Evolutionary conservation across 2,797 vertebrate species (phyloP).

Genomic region (Sebastolobus altivelis): DNA sequence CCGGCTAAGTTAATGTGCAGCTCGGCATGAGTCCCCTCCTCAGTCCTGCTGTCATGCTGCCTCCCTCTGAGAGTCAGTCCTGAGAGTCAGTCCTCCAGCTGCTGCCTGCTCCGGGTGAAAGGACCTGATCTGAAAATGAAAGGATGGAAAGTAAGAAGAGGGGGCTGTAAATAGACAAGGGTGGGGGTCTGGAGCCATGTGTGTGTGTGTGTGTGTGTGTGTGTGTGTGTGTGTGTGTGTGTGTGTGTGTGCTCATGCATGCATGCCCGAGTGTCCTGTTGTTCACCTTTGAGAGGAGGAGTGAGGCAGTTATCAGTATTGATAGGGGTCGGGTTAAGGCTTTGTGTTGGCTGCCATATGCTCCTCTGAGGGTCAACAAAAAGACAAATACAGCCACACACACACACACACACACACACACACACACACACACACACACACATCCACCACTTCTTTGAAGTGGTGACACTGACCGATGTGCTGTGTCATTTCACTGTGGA

Average conservation of each 20-base stretch:
- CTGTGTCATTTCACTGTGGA: conserved; percentile 2
- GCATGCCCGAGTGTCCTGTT: conserved; percentile 53
- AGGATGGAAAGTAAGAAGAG: conserved; percentile 47
- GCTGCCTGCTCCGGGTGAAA: conserved; percentile 69
- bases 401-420: conserved; percentile 23
- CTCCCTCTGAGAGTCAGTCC: conserved; percentile 48
- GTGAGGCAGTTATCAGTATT: conserved; percentile 51
- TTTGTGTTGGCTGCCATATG: conserved; percentile 80
- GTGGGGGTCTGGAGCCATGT: conserved; percentile 13
- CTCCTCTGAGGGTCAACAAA: conserved; percentile 61
- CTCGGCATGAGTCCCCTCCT: conserved; percentile 26
- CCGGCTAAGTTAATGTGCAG: conserved; percentile 36
- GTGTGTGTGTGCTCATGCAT: background rate
- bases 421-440: background rate
- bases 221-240: conserved; percentile 8
- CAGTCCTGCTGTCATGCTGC: conserved; percentile 44
- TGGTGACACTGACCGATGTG: conserved; percentile 33
- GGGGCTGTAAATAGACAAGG: conserved; percentile 46
- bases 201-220: conserved; percentile 25
- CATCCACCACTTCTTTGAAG: conserved; percentile 46
- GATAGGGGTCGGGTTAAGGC: conserved; percentile 50
- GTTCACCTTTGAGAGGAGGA: conserved; percentile 69
- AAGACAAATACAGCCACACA: conserved; percentile 47
- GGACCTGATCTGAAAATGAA: conserved; percentile 78
- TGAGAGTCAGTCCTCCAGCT: conserved; percentile 68